Evolutionary conservation across 1,140 invertebrate species (phyloP).

Genomic region (Yoshiicerus persimilis): DNA sequence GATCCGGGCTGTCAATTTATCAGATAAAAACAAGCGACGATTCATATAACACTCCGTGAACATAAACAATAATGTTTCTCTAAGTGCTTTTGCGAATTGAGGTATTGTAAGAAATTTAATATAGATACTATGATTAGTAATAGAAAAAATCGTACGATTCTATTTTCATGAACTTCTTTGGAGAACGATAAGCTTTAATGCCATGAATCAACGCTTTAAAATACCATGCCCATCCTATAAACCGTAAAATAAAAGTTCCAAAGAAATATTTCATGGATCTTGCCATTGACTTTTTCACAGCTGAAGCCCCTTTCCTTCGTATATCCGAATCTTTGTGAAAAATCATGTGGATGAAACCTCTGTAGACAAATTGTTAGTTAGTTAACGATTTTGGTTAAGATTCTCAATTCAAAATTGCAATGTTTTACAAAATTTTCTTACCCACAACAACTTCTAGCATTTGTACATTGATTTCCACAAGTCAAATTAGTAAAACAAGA

Average conservation of each 20-base stretch:
- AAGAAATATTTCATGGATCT: constrained; percentile 38
- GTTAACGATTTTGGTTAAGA: too few species aligned
- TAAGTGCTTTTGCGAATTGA: background rate
- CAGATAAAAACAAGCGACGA: background rate
- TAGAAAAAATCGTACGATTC: constrained; percentile 25
- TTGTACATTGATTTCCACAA: background rate
- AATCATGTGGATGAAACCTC: background rate
- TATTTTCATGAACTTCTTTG: constrained; percentile 41
- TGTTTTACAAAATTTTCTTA: background rate
- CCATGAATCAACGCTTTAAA: constrained; percentile 45
- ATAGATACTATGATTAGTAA: background rate
- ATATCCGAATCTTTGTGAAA: constrained; percentile 24
- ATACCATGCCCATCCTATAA: constrained; percentile 41
- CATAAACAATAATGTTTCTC: background rate
- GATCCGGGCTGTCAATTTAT: constrained; percentile 32
- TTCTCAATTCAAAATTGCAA: too few species aligned
- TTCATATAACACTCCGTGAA: background rate
- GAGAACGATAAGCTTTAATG: constrained; percentile 28
- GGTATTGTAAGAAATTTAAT: background rate
- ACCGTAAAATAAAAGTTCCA: constrained; percentile 41
- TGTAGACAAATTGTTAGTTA: background rate
- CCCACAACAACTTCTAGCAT: background rate
- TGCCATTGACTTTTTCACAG: background rate
- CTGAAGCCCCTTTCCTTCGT: background rate
- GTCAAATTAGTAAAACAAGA: background rate